These are phyloP conservation scores for Oscheius sp. DNA, from an alignment of 2,888 invertebrate species.

Conservation along the genomic window DNA sequence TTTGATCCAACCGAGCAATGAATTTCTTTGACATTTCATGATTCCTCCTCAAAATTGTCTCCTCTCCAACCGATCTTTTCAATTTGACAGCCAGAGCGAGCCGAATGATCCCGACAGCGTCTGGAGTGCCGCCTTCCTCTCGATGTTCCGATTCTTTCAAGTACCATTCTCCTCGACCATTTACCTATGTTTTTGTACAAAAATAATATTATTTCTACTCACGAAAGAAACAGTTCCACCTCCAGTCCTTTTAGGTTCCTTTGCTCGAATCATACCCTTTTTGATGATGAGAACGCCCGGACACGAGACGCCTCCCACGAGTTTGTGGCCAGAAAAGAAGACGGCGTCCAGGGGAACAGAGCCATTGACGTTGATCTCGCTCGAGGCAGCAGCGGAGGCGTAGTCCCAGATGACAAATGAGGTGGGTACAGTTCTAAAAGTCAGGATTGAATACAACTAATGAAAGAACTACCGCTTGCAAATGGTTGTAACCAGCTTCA, in stretches of 20 bases:
- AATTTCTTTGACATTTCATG: slow-evolving; percentile 62
- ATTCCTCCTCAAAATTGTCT: slow-evolving; percentile 80
- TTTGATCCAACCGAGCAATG: background rate
- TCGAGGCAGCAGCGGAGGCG: slow-evolving; percentile 85
- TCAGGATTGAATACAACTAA: slow-evolving; percentile 23
- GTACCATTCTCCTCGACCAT: slow-evolving; percentile 76
- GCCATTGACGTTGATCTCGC: slow-evolving; percentile 87
- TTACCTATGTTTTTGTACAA: slow-evolving; percentile 40
- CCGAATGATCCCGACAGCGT: slow-evolving; percentile 79
- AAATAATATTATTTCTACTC: slow-evolving; percentile 27
- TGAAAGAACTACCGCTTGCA: slow-evolving; percentile 4
- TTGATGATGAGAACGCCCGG: slow-evolving; percentile 82
- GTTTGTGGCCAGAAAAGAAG: slow-evolving; percentile 90
- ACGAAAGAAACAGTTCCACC: slow-evolving; percentile 79
- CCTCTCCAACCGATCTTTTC: slow-evolving; percentile 84
- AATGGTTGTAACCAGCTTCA: slow-evolving; percentile 81
- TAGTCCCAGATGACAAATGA: slow-evolving; percentile 83
- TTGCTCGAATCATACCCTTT: slow-evolving; percentile 78
- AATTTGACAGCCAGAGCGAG: slow-evolving; percentile 88
- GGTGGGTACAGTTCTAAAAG: slow-evolving; percentile 82
- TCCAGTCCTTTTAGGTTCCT: slow-evolving; percentile 77
- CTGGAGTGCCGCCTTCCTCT: slow-evolving; percentile 62
- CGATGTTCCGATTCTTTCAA: slow-evolving; percentile 75
- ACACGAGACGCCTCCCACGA: slow-evolving; percentile 89
- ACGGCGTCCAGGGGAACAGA: slow-evolving; percentile 86